Evolutionary conservation across 2,797 vertebrate species (phyloP), one percentile per base, ranked within the genome.

Genomic region (Melanotaenia maccullochi): DNA sequence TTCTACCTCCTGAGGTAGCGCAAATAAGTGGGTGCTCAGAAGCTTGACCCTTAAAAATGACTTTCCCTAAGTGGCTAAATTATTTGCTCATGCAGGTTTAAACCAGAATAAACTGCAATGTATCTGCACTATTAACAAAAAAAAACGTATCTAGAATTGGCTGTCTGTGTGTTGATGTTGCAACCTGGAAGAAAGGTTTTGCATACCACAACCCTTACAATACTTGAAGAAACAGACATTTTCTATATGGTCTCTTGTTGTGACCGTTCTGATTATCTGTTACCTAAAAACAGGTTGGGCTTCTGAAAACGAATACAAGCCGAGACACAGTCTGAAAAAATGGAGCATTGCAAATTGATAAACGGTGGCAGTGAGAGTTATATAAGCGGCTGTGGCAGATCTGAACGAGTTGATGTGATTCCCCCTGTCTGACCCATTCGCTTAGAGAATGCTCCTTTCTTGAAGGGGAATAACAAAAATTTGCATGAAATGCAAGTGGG

Each of bases 401-500:
- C 65, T 76, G 70, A 84, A 64, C 83, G 60, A 58, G 60, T 80
- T 83, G 83, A 87, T 86, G 72, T 79, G 80, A 78, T 84, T 87
- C 81, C 67, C 61, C 49, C 63, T 66, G 69, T 67, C 75, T 76
- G 70, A 81, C 83, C 76, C 76, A 65, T 73, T 65, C 76, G 62
- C 71, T 85, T 77, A 79, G 67, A 62, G 62, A 81, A 71, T 57
- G n/a, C 65, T 82, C 86, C 67, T 81, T 82, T 87, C 73, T 84
- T 84, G 69, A 80, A 8, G 47, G 68, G 66, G 54, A 84, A 83
- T 83, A 84, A 90, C 77, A 83, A 65, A 75, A 77, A 85, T 83
- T 70, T 84, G 83, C 82, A 82, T 84, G 57, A 89, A 84, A 87
- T 75, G 73, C 82, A 86, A 79, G 83, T 78, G 58, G 74, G 62